phyloP scores from a whole-genome alignment of 2,113 vertebrate genomes.

The Pangasianodon hypophthalmus region DNA sequence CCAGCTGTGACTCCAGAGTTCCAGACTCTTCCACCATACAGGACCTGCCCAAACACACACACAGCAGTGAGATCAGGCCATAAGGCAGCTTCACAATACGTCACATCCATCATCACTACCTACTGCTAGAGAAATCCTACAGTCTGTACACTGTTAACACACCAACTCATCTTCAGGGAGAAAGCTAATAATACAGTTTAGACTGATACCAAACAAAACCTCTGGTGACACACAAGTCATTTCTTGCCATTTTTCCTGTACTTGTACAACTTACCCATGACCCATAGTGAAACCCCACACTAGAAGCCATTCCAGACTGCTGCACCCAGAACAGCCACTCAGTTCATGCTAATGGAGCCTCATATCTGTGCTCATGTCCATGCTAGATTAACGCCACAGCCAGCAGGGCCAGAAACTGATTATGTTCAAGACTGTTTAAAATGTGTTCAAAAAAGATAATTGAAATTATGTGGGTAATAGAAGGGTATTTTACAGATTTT shows the following conservation, averaged over 20 bases:
- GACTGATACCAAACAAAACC: not conserved
- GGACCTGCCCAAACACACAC: slow-evolving; percentile 79
- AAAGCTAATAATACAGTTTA: not conserved
- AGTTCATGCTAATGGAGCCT: slow-evolving; percentile 55
- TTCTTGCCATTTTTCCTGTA: too few relatives aligned
- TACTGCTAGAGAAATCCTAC: not conserved
- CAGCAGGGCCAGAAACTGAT: slow-evolving; percentile 62
- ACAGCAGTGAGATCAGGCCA: slow-evolving; percentile 55
- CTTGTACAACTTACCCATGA: not conserved
- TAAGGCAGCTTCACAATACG: not conserved
- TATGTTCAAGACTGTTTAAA: not conserved
- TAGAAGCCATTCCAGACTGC: slow-evolving; percentile 39
- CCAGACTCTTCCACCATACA: slow-evolving; percentile 99
- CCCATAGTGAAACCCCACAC: not conserved
- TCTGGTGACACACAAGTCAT: not conserved
- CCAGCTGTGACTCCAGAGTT: slow-evolving; percentile 93
- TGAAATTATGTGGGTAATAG: not conserved
- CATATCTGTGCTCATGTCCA: slow-evolving; percentile 53
- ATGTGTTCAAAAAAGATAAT: not conserved
- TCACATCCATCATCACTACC: slow-evolving; percentile 27
- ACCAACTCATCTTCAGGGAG: not conserved
- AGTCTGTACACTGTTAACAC: not conserved
- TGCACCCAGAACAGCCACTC: slow-evolving; percentile 51
- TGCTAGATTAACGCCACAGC: slow-evolving; percentile 59
- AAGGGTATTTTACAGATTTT: not conserved